Evolutionary conservation across 2,113 vertebrate species (phyloP).

Genomic region (Lophura nycthemera): DNA sequence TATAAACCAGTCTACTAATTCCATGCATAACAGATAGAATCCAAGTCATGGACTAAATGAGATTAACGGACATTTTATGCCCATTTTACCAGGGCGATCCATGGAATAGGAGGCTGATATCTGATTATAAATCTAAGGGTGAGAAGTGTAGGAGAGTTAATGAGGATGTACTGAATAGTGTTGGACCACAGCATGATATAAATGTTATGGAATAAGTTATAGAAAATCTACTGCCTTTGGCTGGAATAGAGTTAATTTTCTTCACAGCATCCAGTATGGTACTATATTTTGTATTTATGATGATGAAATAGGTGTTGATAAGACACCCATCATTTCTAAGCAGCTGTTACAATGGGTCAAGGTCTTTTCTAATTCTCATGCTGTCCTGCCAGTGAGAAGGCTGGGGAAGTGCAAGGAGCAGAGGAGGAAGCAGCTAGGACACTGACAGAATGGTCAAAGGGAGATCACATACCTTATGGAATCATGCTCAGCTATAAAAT

Average conservation of each 20-base stretch:
- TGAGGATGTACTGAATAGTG: not conserved
- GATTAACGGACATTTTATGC: not conserved
- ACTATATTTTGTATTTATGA: not conserved
- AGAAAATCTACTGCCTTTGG: not conserved
- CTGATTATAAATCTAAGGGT: not conserved
- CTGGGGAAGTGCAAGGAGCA: not conserved
- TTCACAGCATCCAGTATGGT: not conserved
- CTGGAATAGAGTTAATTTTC: not conserved
- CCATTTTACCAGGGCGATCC: not conserved
- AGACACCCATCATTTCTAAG: not conserved
- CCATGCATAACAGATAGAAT: not conserved
- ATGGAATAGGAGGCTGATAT: not conserved
- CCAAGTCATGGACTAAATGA: not conserved
- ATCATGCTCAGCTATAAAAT: not conserved
- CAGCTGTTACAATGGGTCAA: not conserved
- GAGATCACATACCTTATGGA: not conserved
- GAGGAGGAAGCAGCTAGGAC: not conserved
- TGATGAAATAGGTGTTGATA: not conserved
- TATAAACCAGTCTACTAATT: not conserved
- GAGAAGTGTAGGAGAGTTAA: not conserved
- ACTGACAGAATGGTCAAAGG: not conserved
- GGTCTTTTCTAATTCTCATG: not conserved
- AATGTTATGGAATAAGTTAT: not conserved
- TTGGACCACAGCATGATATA: not conserved
- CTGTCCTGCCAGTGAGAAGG: not conserved